Evolutionary conservation across 2,113 vertebrate species (phyloP).

Genomic region (Protomyctophum bolini): DNA sequence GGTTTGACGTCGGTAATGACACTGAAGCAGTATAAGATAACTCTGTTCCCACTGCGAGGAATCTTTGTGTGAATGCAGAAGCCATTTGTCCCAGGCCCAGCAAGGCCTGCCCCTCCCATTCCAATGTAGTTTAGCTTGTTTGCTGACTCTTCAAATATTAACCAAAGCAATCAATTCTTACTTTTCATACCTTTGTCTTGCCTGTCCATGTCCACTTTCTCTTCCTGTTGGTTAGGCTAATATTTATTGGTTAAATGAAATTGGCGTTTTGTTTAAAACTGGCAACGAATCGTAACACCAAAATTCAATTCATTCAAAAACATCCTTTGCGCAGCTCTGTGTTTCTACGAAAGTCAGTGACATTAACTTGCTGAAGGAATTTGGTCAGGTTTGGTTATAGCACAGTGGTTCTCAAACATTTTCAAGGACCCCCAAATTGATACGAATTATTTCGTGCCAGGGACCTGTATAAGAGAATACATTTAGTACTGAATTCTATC

Average conservation of each 20-base stretch:
- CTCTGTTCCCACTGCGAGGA: neutral
- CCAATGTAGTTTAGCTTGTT: slow-evolving; percentile 58
- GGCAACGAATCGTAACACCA: neutral
- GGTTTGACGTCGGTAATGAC: neutral
- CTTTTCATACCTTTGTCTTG: slow-evolving; percentile 58
- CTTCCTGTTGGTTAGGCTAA: slow-evolving; percentile 21
- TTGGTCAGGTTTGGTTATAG: too few relatives aligned
- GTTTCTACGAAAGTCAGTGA: too few relatives aligned
- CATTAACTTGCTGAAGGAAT: too few relatives aligned
- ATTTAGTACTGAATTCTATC: too few relatives aligned
- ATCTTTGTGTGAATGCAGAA: slow-evolving; percentile 1
- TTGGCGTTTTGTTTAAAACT: neutral
- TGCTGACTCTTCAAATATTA: slow-evolving; percentile 80
- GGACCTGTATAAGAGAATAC: too few relatives aligned
- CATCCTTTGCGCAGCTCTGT: neutral
- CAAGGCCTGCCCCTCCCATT: slow-evolving; percentile 33
- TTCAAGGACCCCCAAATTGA: too few relatives aligned
- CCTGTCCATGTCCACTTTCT: slow-evolving; percentile 42
- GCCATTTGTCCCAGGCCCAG: slow-evolving; percentile 2
- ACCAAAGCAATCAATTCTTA: slow-evolving; percentile 72
- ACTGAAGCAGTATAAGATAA: neutral
- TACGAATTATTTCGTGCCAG: too few relatives aligned
- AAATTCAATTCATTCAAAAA: neutral
- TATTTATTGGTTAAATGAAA: slow-evolving; percentile 18
- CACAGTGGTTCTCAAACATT: too few relatives aligned